These are phyloP conservation scores for Passer domesticus DNA, from an alignment of 2,113 vertebrate species.

Conservation along the genomic window DNA sequence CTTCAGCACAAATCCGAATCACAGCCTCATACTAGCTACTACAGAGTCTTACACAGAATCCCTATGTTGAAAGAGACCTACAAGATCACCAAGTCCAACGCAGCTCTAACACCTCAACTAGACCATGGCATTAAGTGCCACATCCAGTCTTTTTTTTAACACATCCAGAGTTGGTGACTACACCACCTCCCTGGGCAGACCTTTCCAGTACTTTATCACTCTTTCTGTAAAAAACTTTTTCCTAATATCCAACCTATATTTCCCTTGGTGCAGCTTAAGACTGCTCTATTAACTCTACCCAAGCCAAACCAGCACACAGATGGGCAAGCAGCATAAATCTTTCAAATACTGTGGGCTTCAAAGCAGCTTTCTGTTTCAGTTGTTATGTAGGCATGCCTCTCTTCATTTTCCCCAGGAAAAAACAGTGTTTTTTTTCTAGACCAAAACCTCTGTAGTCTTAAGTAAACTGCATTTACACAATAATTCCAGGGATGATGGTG, in stretches of 20 bases:
- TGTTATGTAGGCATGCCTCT: not conserved
- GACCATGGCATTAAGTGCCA: not conserved
- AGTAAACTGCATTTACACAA: not conserved
- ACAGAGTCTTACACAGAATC: not conserved
- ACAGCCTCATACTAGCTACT: not conserved
- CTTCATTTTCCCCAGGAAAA: not conserved
- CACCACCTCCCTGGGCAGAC: not conserved
- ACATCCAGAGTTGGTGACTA: not conserved
- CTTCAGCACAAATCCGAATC: not conserved
- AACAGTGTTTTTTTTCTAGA: rapidly evolving
- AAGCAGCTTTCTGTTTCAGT: not conserved
- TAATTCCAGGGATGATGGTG: not conserved
- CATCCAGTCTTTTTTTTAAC: not conserved
- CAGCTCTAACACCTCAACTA: not conserved
- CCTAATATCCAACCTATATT: not conserved
- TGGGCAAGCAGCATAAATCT: not conserved
- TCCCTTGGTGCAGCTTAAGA: not conserved
- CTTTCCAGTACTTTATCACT: not conserved
- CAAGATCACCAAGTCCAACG: not conserved
- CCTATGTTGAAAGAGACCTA: not conserved
- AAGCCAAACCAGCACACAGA: not conserved
- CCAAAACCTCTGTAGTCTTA: not conserved
- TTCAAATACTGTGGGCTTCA: not conserved
- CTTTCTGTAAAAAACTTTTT: not conserved
- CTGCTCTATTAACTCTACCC: not conserved